Conservation (phyloP, 1,140 invertebrate species). For the Papilio helenus region DNA sequence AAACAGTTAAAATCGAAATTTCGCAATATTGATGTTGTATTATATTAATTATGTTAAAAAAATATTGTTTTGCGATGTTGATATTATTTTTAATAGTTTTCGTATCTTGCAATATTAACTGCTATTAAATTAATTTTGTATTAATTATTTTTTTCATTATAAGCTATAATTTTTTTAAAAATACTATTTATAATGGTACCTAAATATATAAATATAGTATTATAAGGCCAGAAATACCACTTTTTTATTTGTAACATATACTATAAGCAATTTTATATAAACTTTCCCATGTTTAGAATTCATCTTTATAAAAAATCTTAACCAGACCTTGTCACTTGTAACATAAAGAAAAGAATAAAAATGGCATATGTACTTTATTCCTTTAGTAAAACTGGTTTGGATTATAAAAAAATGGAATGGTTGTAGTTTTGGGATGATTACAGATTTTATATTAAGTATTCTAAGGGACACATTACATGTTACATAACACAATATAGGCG, state of each 20-base stretch:
- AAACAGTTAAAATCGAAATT: slow-evolving; percentile 77
- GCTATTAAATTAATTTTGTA: background rate
- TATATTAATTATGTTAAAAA: slow-evolving; percentile 52
- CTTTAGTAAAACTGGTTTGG: slow-evolving; percentile 23
- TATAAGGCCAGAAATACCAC: background rate
- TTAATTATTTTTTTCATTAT: background rate
- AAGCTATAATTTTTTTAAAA: background rate
- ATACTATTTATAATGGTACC: background rate
- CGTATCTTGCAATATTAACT: background rate
- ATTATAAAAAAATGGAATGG: slow-evolving; percentile 33
- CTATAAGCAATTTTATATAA: background rate
- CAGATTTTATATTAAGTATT: slow-evolving; percentile 22
- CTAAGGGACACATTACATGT: background rate
- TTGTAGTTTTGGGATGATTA: slow-evolving; percentile 36
- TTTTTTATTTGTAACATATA: background rate
- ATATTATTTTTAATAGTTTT: background rate
- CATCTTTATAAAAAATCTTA: no score
- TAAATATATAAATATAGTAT: background rate
- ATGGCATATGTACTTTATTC: slow-evolving; percentile 39
- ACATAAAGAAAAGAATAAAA: slow-evolving; percentile 25
- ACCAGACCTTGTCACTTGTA: background rate
- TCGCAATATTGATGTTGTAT: slow-evolving; percentile 74
- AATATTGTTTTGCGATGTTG: background rate
- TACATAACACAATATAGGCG: slow-evolving; percentile 23
- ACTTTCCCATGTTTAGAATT: background rate